A percentile compares a stretch with the other conserved stretches of the same genome.
Conservation (phyloP, 2,113 vertebrate species). For the Ceratotherium simum region DNA sequence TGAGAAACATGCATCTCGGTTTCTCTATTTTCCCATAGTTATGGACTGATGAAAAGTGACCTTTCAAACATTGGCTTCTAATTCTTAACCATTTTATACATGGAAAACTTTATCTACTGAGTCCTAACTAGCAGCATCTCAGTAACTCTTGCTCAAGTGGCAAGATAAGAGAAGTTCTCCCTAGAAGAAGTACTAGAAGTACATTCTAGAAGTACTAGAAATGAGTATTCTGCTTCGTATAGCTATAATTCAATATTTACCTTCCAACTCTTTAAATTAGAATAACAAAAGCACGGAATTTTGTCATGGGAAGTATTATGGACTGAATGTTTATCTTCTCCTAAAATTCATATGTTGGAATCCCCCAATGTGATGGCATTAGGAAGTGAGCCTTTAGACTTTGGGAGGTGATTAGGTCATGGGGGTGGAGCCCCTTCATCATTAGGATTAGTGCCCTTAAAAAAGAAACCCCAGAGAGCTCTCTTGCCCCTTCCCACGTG, state of each 20-base stretch:
- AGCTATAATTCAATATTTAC: background rate
- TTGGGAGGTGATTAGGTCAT: background rate
- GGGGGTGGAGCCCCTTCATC: background rate
- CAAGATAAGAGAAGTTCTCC: background rate
- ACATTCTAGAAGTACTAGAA: background rate
- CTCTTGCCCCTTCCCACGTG: background rate
- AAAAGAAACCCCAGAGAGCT: background rate
- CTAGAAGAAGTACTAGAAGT: too few relatives aligned
- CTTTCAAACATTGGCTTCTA: background rate
- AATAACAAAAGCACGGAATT: background rate
- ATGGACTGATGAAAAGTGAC: background rate
- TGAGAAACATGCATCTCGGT: background rate
- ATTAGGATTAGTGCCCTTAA: background rate
- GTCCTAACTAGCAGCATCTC: background rate
- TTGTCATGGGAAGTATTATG: background rate
- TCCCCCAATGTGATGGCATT: background rate
- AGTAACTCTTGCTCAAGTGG: background rate
- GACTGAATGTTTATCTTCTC: background rate
- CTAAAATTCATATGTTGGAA: background rate
- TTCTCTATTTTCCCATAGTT: slow-evolving; percentile 7
- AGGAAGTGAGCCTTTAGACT: background rate
- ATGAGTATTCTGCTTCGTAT: background rate
- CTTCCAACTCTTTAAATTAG: background rate
- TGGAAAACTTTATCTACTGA: background rate
- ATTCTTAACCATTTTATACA: background rate